Evolutionary conservation across 2,113 vertebrate species (phyloP).

Genomic region (Bujurquina vittata): DNA sequence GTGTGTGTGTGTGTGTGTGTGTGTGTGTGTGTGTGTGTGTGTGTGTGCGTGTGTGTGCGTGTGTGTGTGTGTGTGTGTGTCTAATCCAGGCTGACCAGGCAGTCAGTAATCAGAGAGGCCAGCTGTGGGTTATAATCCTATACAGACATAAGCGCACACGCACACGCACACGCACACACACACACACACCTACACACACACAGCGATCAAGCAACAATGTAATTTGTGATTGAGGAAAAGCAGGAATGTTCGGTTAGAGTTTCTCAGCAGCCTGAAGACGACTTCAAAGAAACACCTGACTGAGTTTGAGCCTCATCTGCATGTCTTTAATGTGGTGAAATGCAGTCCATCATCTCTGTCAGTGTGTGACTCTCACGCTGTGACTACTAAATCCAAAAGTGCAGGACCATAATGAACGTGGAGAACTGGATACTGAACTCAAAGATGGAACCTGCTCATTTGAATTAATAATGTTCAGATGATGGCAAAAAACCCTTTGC

Average conservation of each 20-base stretch:
- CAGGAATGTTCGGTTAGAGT: background rate
- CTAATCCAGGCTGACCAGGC: slow-evolving; percentile 66
- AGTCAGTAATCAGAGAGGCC: slow-evolving; percentile 65
- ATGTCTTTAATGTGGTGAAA: slow-evolving; percentile 8
- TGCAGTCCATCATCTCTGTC: slow-evolving; percentile 3
- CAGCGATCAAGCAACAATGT: slow-evolving; percentile 31
- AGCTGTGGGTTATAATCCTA: slow-evolving; percentile 66
- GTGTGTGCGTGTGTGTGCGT: slow-evolving; percentile 10
- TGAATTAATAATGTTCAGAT: background rate
- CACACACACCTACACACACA: background rate
- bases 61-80: slow-evolving; percentile 20
- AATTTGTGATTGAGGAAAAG: slow-evolving; percentile 34
- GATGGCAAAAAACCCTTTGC: background rate
- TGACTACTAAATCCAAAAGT: slow-evolving; percentile 12
- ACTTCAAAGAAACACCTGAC: slow-evolving; percentile 29
- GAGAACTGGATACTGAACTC: background rate
- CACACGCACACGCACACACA: background rate
- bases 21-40: slow-evolving; percentile 19
- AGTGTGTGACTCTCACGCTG: background rate
- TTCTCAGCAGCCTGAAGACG: slow-evolving; percentile 25
- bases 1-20: slow-evolving; percentile 16
- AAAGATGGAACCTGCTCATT: background rate
- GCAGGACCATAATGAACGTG: background rate
- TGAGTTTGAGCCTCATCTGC: slow-evolving; percentile 15
- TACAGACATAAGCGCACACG: background rate